These are phyloP conservation scores for Neolamprologus caudopunctatus DNA, from an alignment of 2,113 vertebrate species.

Conservation along the genomic window DNA sequence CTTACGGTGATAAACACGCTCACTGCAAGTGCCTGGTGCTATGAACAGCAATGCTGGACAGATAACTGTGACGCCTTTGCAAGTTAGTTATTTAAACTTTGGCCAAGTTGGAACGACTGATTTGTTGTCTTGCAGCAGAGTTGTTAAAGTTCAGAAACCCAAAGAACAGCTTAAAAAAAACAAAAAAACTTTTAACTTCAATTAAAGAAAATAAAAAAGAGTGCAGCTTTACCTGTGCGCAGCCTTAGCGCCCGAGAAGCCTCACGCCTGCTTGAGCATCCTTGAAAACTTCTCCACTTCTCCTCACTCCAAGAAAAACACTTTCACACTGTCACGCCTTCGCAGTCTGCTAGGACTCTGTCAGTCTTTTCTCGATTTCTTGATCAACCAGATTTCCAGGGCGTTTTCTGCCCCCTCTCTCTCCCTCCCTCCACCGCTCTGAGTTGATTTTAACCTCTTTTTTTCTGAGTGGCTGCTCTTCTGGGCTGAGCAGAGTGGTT, in stretches of 20 bases:
- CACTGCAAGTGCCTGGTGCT: not conserved
- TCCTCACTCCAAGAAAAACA: constrained; percentile 58
- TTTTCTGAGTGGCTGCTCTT: constrained; percentile 56
- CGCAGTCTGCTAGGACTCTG: constrained; percentile 38
- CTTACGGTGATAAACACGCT: not conserved
- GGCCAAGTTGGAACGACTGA: not conserved
- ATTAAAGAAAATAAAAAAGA: not conserved
- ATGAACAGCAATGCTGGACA: not conserved
- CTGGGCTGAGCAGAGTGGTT: constrained; percentile 71
- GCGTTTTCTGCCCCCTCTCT: constrained; percentile 53
- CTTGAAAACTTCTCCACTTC: constrained; percentile 55
- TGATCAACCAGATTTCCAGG: constrained; percentile 54
- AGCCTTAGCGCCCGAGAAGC: constrained; percentile 50
- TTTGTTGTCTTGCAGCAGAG: not conserved
- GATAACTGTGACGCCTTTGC: not conserved
- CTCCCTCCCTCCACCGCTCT: constrained; percentile 29
- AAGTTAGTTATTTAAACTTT: not conserved
- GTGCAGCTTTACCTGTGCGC: constrained; percentile 61
- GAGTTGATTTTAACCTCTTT: constrained; percentile 47
- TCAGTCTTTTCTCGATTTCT: constrained; percentile 48
- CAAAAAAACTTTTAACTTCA: not conserved
- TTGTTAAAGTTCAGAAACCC: not conserved
- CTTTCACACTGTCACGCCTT: constrained; percentile 41
- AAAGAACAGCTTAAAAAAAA: not conserved
- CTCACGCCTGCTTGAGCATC: constrained; percentile 71